These are phyloP conservation scores for Epinephelus fuscoguttatus DNA, from an alignment of 2,113 vertebrate species.

Conservation along the genomic window DNA sequence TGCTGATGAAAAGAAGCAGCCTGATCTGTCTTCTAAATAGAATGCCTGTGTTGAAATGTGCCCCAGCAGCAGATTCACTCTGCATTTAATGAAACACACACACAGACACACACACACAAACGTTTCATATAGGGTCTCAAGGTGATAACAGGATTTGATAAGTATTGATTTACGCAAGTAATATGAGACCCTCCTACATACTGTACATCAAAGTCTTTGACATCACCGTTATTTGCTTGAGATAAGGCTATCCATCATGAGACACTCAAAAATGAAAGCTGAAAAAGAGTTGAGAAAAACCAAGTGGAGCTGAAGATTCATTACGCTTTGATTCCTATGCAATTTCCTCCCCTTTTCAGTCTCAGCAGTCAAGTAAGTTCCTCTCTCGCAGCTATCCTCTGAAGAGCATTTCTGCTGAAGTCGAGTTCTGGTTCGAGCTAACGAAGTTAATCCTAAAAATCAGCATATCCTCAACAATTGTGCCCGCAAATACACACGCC, in stretches of 20 bases:
- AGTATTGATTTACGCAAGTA: slow-evolving; percentile 76
- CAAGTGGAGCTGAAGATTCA: slow-evolving; percentile 15
- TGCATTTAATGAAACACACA: slow-evolving; percentile 64
- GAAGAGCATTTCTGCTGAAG: slow-evolving; percentile 35
- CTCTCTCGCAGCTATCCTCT: neutral
- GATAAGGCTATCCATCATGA: slow-evolving; percentile 67
- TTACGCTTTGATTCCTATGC: slow-evolving; percentile 37
- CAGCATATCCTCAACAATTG: slow-evolving; percentile 37
- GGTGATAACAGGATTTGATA: slow-evolving; percentile 76
- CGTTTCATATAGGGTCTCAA: slow-evolving; percentile 62
- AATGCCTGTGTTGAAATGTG: slow-evolving; percentile 55
- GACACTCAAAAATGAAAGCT: slow-evolving; percentile 29
- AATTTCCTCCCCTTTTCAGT: slow-evolving; percentile 25
- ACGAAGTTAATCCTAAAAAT: slow-evolving; percentile 38
- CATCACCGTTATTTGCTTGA: slow-evolving; percentile 59
- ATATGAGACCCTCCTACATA: slow-evolving; percentile 66
- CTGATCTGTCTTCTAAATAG: slow-evolving; percentile 57
- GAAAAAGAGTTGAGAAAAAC: slow-evolving; percentile 11
- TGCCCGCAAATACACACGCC: neutral
- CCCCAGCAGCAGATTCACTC: slow-evolving; percentile 57
- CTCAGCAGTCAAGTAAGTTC: neutral
- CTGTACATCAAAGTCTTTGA: slow-evolving; percentile 64
- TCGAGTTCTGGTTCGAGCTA: slow-evolving; percentile 8
- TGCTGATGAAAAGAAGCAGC: slow-evolving; percentile 53
- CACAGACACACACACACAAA: slow-evolving; percentile 37